Conservation (phyloP, 2,797 vertebrate species). For the Tenualosa ilisha region DNA sequence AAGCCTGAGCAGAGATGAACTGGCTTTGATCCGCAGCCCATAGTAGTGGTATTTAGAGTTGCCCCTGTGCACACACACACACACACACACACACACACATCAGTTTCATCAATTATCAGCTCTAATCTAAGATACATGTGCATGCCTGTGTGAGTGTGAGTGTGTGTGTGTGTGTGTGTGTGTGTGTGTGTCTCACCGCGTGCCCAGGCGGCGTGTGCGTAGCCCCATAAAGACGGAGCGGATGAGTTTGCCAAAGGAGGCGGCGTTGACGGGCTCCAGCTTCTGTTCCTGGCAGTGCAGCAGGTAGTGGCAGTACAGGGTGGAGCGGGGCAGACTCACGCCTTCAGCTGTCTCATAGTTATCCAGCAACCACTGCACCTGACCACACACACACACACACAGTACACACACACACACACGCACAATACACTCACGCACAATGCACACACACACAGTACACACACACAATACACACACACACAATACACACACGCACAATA, state of each 20-base stretch:
- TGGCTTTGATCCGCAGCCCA: constrained; percentile 91
- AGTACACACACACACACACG: constrained; percentile 46
- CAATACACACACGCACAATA: constrained; percentile 46
- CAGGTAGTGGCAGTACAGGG: constrained; percentile 95
- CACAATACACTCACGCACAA: constrained; percentile 1
- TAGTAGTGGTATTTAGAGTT: constrained; percentile 98
- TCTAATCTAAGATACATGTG: not conserved
- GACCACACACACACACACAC: constrained; percentile 60
- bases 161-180: not conserved
- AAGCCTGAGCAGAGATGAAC: constrained; percentile 86
- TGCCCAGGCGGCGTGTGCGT: constrained; percentile 86
- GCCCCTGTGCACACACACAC: constrained; percentile 70
- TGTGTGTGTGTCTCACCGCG: not conserved
- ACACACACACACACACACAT: not conserved
- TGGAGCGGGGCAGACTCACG: constrained; percentile 91
- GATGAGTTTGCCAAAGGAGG: constrained; percentile 93
- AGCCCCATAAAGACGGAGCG: constrained; percentile 94
- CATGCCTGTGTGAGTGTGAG: constrained; percentile 49
- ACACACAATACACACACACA: constrained; percentile 60
- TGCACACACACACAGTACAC: constrained; percentile 41
- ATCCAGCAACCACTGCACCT: constrained; percentile 98
- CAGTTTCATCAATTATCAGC: not conserved
- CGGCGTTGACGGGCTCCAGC: constrained; percentile 92
- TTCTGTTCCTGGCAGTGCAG: constrained; percentile 97
- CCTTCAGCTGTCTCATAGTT: constrained; percentile 96